Conservation (phyloP, 2,797 vertebrate genomes). For the Botia almorhae region DNA sequence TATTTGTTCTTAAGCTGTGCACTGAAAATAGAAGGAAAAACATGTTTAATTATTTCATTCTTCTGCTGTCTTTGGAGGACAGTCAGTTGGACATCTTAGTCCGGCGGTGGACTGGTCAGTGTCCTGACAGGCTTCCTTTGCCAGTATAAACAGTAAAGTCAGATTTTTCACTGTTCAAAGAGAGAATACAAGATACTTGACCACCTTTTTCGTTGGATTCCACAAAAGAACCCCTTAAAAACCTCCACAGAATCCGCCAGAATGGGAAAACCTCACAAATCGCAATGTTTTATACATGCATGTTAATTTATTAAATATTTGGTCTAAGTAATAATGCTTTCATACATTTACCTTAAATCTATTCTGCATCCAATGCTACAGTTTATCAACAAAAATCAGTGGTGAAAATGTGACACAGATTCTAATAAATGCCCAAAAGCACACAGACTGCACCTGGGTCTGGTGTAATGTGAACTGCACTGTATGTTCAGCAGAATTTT, state of each 20-base stretch:
- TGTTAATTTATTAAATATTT: not conserved
- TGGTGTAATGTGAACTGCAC: not conserved
- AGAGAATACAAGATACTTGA: not conserved
- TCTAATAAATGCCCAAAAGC: too few species aligned
- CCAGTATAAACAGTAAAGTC: slow-evolving; percentile 74
- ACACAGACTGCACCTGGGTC: not conserved
- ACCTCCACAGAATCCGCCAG: not conserved
- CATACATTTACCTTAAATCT: not conserved
- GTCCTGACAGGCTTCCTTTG: slow-evolving; percentile 76
- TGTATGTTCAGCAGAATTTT: not conserved
- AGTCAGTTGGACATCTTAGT: slow-evolving; percentile 83
- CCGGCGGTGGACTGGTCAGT: slow-evolving; percentile 87
- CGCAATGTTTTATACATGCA: not conserved
- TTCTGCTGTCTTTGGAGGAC: slow-evolving; percentile 86
- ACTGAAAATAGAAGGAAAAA: slow-evolving; percentile 60
- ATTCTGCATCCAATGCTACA: not conserved
- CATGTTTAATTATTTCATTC: slow-evolving; percentile 83
- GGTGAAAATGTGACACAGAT: not conserved
- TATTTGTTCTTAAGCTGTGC: slow-evolving; percentile 75
- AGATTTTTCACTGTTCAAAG: too few species aligned
- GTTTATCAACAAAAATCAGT: not conserved
- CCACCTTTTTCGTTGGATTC: not conserved
- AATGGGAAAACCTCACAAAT: not conserved
- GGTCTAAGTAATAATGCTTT: not conserved
- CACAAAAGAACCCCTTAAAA: not conserved